phyloP scores from a whole-genome alignment of 2,888 invertebrate species.

The Pegoplata infirma region DNA sequence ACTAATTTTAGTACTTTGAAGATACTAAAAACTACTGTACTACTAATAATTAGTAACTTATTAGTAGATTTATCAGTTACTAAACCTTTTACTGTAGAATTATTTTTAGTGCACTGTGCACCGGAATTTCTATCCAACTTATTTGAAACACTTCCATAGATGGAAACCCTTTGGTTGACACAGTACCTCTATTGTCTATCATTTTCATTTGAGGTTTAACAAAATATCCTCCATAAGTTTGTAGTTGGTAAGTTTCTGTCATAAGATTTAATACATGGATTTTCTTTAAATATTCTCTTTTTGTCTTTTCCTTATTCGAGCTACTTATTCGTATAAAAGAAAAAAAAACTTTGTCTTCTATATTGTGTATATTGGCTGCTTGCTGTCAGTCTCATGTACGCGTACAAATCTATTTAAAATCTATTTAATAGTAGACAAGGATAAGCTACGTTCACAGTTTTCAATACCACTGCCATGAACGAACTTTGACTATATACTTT shows the following conservation, averaged over 20 bases:
- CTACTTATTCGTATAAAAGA: conserved; percentile 26
- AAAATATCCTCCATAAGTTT: neutral
- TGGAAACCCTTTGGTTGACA: too few relatives aligned
- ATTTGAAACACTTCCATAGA: too few relatives aligned
- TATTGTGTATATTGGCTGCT: conserved; percentile 54
- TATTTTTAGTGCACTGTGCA: too few relatives aligned
- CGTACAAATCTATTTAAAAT: conserved; percentile 62
- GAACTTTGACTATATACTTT: conserved; percentile 57
- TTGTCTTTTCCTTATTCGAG: neutral
- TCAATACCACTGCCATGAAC: conserved; percentile 59
- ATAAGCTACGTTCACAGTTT: conserved; percentile 57
- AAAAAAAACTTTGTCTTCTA: conserved; percentile 33
- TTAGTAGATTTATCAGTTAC: too few relatives aligned
- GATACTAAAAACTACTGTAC: too few relatives aligned
- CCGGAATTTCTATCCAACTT: too few relatives aligned
- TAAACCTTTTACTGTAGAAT: too few relatives aligned
- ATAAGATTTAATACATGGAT: conserved; percentile 36
- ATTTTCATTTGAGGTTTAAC: too few relatives aligned
- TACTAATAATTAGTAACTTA: too few relatives aligned
- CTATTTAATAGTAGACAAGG: conserved; percentile 57
- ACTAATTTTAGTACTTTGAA: too few relatives aligned
- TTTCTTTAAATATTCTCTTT: conserved; percentile 8
- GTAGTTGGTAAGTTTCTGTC: conserved; percentile 16
- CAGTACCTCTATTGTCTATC: too few relatives aligned
- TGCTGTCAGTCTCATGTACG: conserved; percentile 57